Evolutionary conservation across 2,888 invertebrate species (phyloP).

Genomic region (Plebejus argus): DNA sequence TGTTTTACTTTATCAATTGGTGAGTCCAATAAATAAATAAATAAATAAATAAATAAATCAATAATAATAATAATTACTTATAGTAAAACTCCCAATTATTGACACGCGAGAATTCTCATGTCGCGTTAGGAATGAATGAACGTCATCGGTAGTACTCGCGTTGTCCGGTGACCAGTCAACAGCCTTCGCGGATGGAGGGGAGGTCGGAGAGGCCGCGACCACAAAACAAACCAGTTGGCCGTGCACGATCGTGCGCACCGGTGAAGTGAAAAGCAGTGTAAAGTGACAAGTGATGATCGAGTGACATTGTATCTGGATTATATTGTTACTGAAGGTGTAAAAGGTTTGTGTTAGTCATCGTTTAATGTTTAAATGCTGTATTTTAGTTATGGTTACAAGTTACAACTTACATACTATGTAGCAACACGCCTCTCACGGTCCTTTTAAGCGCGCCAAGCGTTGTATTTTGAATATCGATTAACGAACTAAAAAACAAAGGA

Average conservation of each 20-base stretch:
- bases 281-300: constrained; percentile 59
- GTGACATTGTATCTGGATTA: constrained; percentile 53
- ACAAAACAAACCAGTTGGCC: constrained; percentile 67
- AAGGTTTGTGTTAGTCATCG: background rate
- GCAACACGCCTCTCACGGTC: background rate
- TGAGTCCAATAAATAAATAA: too few relatives aligned
- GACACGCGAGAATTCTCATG: too few relatives aligned
- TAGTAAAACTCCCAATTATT: too few relatives aligned
- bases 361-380: background rate
- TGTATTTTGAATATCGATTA: constrained; percentile 7
- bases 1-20: too few relatives aligned
- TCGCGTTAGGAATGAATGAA: background rate
- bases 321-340: background rate
- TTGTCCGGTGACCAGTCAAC: background rate
- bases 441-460: background rate
- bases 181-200: constrained; percentile 24
- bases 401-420: background rate
- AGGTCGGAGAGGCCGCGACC: background rate
- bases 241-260: constrained; percentile 51
- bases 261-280: constrained; percentile 46
- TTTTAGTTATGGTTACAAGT: background rate
- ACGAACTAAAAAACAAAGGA: constrained; percentile 1
- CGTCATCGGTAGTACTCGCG: background rate
- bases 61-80: too few relatives aligned
- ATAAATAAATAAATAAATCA: too few relatives aligned